Base-by-base conservation (phyloP, 2,797 vertebrate species). In the Lepus townsendii region DNA sequence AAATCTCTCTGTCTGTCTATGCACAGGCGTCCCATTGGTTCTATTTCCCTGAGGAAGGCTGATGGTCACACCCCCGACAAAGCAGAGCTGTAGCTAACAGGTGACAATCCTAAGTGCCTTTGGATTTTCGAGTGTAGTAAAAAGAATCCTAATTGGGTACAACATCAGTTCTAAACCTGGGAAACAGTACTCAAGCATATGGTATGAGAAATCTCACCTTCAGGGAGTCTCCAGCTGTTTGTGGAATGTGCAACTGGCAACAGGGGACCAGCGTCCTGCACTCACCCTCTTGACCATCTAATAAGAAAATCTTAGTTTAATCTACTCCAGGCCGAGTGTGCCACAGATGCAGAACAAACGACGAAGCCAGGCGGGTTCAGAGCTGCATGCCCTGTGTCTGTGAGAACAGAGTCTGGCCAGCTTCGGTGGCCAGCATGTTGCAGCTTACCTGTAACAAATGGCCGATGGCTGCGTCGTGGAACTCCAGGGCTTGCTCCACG, bases 391-490 rank as follows among this genome's bases (percentile, higher is more conserved):
- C 5, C 0, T 78, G 20, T 32, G 9, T 24, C 42, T 52, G 19
- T 20, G 69, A 32, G 17, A 90, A 62, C 17, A 10, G 16, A n/a
- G 24, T 11, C 14, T 3, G 27, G 24, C 30, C 6, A 69, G 88
- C 50, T 20, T 1, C 7, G 38, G 75, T 0, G 65, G 32, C 47
- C 35, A 1, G 27, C 0, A 8, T 0, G 0, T 0, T 10, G 16
- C 5, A 7, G 20, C 94, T 97, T 97, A 97, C 98, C 98, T 98
- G 98, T 57, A 97, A 83, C 54, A 98, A 97, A 83, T 98, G 97
- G 68, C 97, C 93, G 92, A 98, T 85, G 38, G 98, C 97, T 75
- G 47, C 75, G 0, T 98, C 97, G 30, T 98, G 79, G 38, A 96
- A 83, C n/a, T 97, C 98, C 85, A 93, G 96, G 79, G 97, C 91